Conservation (phyloP, 2,113 vertebrate species). For the Dascyllus trimaculatus region DNA sequence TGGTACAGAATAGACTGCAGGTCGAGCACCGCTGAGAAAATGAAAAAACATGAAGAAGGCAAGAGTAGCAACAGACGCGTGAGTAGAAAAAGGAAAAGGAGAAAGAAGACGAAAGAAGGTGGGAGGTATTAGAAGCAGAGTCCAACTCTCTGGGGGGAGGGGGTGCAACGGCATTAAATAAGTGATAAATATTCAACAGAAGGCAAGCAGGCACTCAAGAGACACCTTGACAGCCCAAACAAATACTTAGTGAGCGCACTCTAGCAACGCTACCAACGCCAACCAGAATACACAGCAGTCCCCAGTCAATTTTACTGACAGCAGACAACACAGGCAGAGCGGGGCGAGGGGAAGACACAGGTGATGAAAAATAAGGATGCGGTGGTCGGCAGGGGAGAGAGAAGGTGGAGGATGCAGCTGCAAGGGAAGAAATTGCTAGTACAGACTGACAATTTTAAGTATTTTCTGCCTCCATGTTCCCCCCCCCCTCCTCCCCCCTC, state of each 20-base stretch:
- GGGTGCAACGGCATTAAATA: conserved; percentile 56
- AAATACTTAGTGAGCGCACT: conserved; percentile 73
- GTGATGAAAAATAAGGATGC: conserved; percentile 58
- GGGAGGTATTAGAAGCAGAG: conserved; percentile 57
- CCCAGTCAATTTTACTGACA: conserved; percentile 70
- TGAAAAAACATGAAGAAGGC: conserved; percentile 7
- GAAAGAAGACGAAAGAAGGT: conserved; percentile 1
- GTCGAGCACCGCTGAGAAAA: not conserved
- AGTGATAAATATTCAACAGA: conserved; percentile 80
- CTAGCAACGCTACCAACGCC: conserved; percentile 63
- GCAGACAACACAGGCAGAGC: conserved; percentile 61
- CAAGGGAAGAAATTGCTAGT: conserved; percentile 27
- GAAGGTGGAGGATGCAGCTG: conserved; percentile 30
- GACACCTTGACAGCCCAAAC: conserved; percentile 80
- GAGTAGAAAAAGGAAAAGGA: not conserved
- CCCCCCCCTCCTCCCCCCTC: conserved; percentile 10
- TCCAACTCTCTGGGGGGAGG: conserved; percentile 56
- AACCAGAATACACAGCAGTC: conserved; percentile 67
- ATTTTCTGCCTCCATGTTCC: conserved; percentile 46
- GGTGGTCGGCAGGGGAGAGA: conserved; percentile 35
- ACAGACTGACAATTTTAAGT: conserved; percentile 41
- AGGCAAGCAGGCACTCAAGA: conserved; percentile 67
- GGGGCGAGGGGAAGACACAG: conserved; percentile 40
- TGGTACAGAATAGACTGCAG: conserved; percentile 3
- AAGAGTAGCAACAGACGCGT: conserved; percentile 11